phyloP scores from a whole-genome alignment of 2,797 vertebrate species.

The Zenarchopterus dispar region DNA sequence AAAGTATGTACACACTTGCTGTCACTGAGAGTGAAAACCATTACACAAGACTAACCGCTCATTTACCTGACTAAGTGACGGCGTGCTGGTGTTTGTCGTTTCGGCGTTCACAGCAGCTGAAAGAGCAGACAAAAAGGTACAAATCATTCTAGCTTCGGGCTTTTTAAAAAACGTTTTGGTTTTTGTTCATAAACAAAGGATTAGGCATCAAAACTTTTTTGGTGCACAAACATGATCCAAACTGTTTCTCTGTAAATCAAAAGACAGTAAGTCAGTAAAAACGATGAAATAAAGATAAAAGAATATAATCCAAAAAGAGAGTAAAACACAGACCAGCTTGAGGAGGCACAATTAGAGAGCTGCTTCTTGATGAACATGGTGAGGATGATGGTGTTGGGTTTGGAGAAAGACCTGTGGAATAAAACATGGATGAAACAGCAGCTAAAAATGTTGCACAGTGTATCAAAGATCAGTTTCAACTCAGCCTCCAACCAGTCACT shows the following conservation, averaged over 20 bases:
- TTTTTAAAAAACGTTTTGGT: not conserved
- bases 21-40: not conserved
- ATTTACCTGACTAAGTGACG: constrained; percentile 71
- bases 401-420: constrained; percentile 79
- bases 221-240: not conserved
- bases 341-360: constrained; percentile 79
- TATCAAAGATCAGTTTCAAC: not conserved
- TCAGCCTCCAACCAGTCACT: not conserved
- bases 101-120: constrained; percentile 54
- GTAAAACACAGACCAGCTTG: constrained; percentile 74
- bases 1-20: not conserved
- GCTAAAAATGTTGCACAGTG: not conserved
- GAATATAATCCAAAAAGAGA: not conserved
- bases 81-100: constrained; percentile 44
- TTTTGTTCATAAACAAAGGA: not conserved
- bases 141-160: not conserved
- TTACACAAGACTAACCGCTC: not conserved
- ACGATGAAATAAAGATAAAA: not conserved
- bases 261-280: not conserved
- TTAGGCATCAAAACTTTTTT: not conserved
- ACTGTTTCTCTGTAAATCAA: not conserved
- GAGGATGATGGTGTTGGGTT: constrained; percentile 84
- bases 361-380: constrained; percentile 82
- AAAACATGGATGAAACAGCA: constrained; percentile 3
- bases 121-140: constrained; percentile 27